phyloP scores from a whole-genome alignment of 64 coral and sea anemone species.

The Montipora foliosa region DNA sequence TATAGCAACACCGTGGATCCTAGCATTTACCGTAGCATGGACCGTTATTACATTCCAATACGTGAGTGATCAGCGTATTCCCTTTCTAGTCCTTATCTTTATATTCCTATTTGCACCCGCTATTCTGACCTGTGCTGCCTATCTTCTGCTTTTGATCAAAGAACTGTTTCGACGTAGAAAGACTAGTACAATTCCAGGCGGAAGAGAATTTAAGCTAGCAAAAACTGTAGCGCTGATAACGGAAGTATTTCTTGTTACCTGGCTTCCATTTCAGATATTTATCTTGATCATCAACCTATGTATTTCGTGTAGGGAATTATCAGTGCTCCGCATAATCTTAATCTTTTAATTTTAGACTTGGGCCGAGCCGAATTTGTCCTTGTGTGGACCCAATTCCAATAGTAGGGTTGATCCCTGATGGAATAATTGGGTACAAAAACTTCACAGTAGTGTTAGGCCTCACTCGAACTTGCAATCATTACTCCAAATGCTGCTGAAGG shows the following conservation, averaged over 20 bases:
- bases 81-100: not conserved
- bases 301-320: not conserved
- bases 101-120: not conserved
- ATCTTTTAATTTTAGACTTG: too few relatives aligned
- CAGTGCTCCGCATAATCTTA: too few relatives aligned
- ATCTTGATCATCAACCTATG: not conserved
- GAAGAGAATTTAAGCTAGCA: not conserved
- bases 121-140: not conserved
- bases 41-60: not conserved
- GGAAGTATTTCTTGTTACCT: not conserved
- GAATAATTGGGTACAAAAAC: too few relatives aligned
- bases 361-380: too few relatives aligned
- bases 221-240: not conserved
- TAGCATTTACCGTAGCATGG: not conserved
- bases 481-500: too few relatives aligned
- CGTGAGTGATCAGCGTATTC: not conserved
- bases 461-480: too few relatives aligned
- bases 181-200: not conserved
- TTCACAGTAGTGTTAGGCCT: too few relatives aligned
- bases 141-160: conserved; percentile 4
- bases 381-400: too few relatives aligned
- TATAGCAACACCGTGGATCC: not conserved
- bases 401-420: not conserved
- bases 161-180: not conserved
- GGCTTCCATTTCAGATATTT: conserved; percentile 15